A percentile compares a stretch with the other conserved stretches of the same genome.
Conservation (phyloP, 2,797 vertebrate genomes). For the Poeciliopsis paucimaculata region DNA sequence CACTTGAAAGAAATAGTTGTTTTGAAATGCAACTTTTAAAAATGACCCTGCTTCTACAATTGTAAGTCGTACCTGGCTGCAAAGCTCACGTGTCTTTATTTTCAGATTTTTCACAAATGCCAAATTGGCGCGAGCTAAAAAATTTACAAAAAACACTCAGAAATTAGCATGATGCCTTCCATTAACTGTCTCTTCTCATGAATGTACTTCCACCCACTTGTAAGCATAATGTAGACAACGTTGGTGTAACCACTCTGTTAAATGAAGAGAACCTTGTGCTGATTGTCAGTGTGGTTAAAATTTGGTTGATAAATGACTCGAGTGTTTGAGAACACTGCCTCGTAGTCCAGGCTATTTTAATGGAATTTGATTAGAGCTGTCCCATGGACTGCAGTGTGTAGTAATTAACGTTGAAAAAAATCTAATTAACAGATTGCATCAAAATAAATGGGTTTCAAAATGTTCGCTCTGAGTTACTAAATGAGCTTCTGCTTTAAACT, state of each 20-base stretch:
- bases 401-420: conserved; percentile 47
- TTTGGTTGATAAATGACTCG: conserved; percentile 30
- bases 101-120: not conserved
- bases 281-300: conserved; percentile 10
- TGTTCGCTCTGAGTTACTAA: conserved; percentile 25
- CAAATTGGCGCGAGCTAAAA: not conserved
- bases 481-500: conserved; percentile 18
- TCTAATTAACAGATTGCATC: conserved; percentile 60
- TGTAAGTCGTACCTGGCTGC: not conserved
- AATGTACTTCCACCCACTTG: not conserved
- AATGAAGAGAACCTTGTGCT: conserved; percentile 1
- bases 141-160: not conserved
- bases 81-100: not conserved
- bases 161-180: not conserved
- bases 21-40: not conserved
- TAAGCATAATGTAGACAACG: not conserved
- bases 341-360: conserved; percentile 41
- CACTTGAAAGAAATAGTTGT: not conserved
- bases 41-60: not conserved
- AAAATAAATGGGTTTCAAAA: conserved; percentile 51
- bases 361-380: conserved; percentile 36
- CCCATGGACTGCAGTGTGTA: conserved; percentile 23
- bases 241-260: not conserved
- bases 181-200: not conserved
- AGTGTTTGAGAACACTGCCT: conserved; percentile 13